Evolutionary conservation across 2,888 invertebrate genomes (phyloP), one percentile per base, ranked within the genome.

Genomic region (Villa cingulata): DNA sequence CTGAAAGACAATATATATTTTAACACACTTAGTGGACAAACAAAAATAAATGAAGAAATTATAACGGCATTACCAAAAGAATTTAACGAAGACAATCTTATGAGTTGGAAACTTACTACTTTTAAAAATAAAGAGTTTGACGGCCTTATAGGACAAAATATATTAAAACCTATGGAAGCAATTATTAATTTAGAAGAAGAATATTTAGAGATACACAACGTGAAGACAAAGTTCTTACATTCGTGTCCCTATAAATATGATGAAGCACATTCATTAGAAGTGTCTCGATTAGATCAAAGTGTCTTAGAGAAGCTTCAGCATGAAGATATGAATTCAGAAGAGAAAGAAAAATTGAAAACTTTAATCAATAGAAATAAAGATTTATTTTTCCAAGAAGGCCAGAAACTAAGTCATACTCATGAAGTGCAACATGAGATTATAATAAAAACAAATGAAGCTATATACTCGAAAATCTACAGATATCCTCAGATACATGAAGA

Each of bases 401-500:
- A 51, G 16, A 15, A n/a, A 19, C 37, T 51, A 19, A 41, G 42
- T 2, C 37, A 46, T 38, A 46, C 46, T 15, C 37, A 51, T 38
- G 48, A 46, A 39, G 20, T 48, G 20, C 17, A 43, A 38, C 48
- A 51, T 27, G 46, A 48, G 32, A 51, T 48, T 5, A 19, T 43
- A 7, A 47, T 42, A 27, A 48, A 16, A 18, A 41, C 45, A 41
- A 29, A 51, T n/a, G 49, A 29, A 29, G 48, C 48, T 1, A 38
- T 49, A 45, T 51, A 49, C 43, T 49, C 45, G 5, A n/a, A n/a
- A n/a, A n/a, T n/a, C n/a, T n/a, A n/a, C n/a, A n/a, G n/a, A n/a
- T n/a, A n/a, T n/a, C n/a, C n/a, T n/a, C n/a, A n/a, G n/a, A n/a
- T n/a, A n/a, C n/a, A n/a, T n/a, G n/a, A n/a, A n/a, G n/a, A n/a